phyloP scores from a whole-genome alignment of 1,140 invertebrate species.

The Thrips palmi region DNA sequence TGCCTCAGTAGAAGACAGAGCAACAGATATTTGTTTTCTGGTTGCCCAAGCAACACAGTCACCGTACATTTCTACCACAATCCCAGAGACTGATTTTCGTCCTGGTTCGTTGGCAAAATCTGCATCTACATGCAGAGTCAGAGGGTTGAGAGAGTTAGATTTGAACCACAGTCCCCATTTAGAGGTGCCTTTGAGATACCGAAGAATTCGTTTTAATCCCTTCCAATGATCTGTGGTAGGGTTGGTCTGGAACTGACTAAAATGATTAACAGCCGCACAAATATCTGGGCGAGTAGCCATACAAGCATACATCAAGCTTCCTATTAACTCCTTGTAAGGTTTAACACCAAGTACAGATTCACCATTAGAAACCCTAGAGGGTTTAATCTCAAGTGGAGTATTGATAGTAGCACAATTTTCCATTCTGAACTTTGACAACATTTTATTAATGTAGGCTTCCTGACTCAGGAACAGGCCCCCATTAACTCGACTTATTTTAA shows the following conservation, averaged over 20 bases:
- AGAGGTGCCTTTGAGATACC: conserved; percentile 9
- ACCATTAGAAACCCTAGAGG: conserved; percentile 13
- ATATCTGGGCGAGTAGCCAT: conserved; percentile 18
- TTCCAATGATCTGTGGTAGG: conserved; percentile 11
- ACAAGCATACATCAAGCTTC: conserved; percentile 18
- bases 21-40: conserved; percentile 24
- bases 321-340: conserved; percentile 18
- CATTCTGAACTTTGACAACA: conserved; percentile 22
- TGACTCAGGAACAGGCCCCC: conserved; percentile 18
- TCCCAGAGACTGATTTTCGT: conserved; percentile 21
- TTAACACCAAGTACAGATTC: no score
- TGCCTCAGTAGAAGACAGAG: conserved; percentile 26
- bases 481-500: conserved; percentile 17
- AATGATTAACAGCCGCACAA: conserved; percentile 12
- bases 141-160: neutral
- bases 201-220: conserved; percentile 9
- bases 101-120: conserved; percentile 22
- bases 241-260: conserved; percentile 14
- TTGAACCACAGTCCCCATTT: conserved; percentile 5
- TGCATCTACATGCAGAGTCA: conserved; percentile 19
- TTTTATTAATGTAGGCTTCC: conserved; percentile 19
- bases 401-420: conserved; percentile 18
- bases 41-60: conserved; percentile 23
- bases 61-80: conserved; percentile 19
- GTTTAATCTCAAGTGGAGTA: conserved; percentile 19